These are phyloP conservation scores for Scolanthus callimorphus DNA, from an alignment of 92 coral and sea anemone species.

Conservation along the genomic window DNA sequence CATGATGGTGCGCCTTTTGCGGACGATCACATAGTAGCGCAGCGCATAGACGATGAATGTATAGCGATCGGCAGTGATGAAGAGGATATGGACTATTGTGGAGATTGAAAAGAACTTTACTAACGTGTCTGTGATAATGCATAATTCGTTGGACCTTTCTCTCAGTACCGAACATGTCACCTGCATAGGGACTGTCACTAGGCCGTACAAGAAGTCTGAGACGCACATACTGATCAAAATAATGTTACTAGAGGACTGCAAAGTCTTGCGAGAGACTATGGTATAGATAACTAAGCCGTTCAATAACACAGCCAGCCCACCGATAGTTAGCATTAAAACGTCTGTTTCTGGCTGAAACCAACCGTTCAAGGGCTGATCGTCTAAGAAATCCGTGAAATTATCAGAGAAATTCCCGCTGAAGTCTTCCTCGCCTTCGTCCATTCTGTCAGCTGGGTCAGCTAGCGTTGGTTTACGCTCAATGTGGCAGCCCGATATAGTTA, in stretches of 20 bases:
- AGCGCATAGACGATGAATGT: conserved; percentile 27
- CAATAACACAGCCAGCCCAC: conserved; percentile 12
- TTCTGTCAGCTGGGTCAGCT: no score
- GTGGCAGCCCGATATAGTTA: no score
- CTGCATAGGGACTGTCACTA: conserved; percentile 22
- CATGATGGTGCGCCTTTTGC: conserved; percentile 12
- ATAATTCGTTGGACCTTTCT: neutral
- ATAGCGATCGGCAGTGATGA: conserved; percentile 31
- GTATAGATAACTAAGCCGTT: conserved; percentile 17
- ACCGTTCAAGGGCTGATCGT: neutral
- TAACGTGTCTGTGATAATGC: conserved; percentile 17
- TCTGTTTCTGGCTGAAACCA: conserved; percentile 29
- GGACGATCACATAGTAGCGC: conserved; percentile 24
- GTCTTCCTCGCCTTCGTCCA: no score
- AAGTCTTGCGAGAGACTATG: conserved; percentile 1
- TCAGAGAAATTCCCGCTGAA: no score
- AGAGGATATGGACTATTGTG: conserved; percentile 27
- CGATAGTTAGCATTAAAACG: conserved; percentile 11
- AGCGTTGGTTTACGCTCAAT: no score
- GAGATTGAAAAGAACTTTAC: conserved; percentile 26
- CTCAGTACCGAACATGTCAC: conserved; percentile 15
- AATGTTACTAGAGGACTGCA: conserved; percentile 16
- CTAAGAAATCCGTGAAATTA: conserved; percentile 7
- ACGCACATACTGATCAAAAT: conserved; percentile 23
- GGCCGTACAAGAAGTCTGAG: conserved; percentile 20